phyloP scores from a whole-genome alignment of 2,113 vertebrate species.

The Silurus meridionalis region DNA sequence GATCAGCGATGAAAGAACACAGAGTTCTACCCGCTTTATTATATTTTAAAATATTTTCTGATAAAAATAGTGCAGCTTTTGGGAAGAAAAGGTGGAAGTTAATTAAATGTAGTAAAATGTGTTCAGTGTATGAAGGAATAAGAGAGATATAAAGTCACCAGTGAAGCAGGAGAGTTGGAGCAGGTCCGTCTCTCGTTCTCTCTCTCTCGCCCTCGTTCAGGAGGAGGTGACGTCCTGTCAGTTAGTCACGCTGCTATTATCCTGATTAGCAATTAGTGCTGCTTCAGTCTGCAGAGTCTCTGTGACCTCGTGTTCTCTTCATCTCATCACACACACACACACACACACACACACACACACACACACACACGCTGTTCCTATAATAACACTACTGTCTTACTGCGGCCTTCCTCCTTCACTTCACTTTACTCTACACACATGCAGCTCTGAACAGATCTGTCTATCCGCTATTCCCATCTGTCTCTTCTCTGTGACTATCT shows the following conservation, averaged over 20 bases:
- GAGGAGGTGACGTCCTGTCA: constrained; percentile 22
- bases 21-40: neutral
- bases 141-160: neutral
- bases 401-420: too few species aligned
- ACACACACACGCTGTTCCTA: constrained; percentile 25
- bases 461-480: too few species aligned
- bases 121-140: neutral
- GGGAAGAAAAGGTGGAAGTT: neutral
- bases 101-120: neutral
- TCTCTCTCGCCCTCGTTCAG: neutral
- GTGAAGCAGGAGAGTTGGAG: neutral
- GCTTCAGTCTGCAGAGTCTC: constrained; percentile 64
- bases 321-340: constrained; percentile 40
- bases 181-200: neutral
- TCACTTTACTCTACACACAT: too few species aligned
- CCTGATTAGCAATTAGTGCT: constrained; percentile 67
- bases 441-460: neutral
- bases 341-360: constrained; percentile 50
- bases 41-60: neutral
- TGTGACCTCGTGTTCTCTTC: constrained; percentile 22
- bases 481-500: neutral
- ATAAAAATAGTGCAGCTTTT: too few species aligned
- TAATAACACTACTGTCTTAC: neutral
- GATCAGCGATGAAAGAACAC: neutral
- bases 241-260: constrained; percentile 63